A percentile compares a stretch with the other conserved stretches of the same genome.
These are phyloP conservation scores for Conopomorpha cramerella DNA, from an alignment of 1,140 invertebrate genomes.

Conservation along the genomic window DNA sequence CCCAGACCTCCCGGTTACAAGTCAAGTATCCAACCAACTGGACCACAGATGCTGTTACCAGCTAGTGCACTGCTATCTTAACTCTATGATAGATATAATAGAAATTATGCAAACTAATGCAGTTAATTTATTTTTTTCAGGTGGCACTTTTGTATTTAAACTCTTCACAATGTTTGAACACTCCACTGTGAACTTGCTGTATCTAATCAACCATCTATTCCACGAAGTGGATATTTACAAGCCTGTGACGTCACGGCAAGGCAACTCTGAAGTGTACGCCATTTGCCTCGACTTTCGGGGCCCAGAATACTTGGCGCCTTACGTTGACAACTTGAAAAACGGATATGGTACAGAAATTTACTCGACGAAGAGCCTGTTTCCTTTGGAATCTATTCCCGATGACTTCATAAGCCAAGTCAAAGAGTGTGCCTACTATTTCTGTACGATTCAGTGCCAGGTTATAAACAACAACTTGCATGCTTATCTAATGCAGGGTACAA, in stretches of 20 bases:
- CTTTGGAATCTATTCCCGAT: constrained; percentile 64
- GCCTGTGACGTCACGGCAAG: constrained; percentile 88
- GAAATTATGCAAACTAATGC: too few species aligned
- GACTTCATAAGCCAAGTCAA: constrained; percentile 72
- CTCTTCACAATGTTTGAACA: constrained; percentile 91
- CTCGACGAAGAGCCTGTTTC: constrained; percentile 64
- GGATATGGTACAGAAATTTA: constrained; percentile 55
- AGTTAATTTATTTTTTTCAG: constrained; percentile 42
- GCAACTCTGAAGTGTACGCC: constrained; percentile 93
- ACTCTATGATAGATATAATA: too few species aligned
- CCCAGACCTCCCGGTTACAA: too few species aligned
- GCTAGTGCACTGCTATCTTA: too few species aligned
- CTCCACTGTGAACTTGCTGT: constrained; percentile 77
- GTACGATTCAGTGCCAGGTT: constrained; percentile 65
- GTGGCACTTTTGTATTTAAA: constrained; percentile 87
- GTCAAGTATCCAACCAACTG: too few species aligned
- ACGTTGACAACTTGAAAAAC: constrained; percentile 52
- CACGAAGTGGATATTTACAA: constrained; percentile 78
- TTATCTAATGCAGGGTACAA: constrained; percentile 58
- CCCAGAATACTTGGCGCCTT: constrained; percentile 28
- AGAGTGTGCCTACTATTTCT: constrained; percentile 67
- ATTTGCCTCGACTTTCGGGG: constrained; percentile 74
- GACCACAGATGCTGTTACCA: too few species aligned
- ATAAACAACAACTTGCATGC: constrained; percentile 68
- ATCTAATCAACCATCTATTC: constrained; percentile 79